Base-by-base conservation (phyloP, 1,140 invertebrate genomes). In the Ptiloglossa arizonensis region DNA sequence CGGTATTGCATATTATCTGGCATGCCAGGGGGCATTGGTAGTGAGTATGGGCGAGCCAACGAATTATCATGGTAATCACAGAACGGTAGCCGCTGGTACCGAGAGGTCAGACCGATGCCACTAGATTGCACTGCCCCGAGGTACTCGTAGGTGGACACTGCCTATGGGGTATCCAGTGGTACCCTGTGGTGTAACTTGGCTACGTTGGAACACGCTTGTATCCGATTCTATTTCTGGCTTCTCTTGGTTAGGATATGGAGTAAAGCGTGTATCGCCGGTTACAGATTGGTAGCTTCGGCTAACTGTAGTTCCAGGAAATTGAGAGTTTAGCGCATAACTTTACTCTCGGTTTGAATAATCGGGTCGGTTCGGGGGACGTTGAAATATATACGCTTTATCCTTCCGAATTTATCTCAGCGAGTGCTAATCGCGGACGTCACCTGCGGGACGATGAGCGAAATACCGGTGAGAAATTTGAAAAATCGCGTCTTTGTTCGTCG, bases 51-150 rank as follows among this genome's bases (percentile, higher is more conserved):
- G 79, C 81, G 80, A 82, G 80, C 70, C 66, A 72, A 83, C 81
- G 85, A 86, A 87, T 87, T 86, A 87, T 87, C 85, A 87, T 87
- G 78, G 84, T 87, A 86, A 87, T 87, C 85, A 84, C 85, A 81
- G 81, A 87, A 87, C 85, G 67, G 84, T 86, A 86, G 83, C 83
- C 78, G 77, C 81, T 64, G 80, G 77, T 86, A 86, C 80, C 75
- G 62, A 71, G 79, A 83, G 85, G 85, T 87, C 84, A 87, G 84
- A 73, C 73, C 81, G 81, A 86, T 86, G 85, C 84, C 84, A 84
- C 79, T 70, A 86, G 84, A 87, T 87, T 86, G 81, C 74, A 56
- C 32, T 46, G 64, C 24, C 22, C 52, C 50, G 60, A 82, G 63
- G 63, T 82, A 82, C 68, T 41, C 54, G 66, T 46, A 71, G 75